phyloP scores from a whole-genome alignment of 2,888 invertebrate genomes.

The Drosophila fulvimacula region DNA sequence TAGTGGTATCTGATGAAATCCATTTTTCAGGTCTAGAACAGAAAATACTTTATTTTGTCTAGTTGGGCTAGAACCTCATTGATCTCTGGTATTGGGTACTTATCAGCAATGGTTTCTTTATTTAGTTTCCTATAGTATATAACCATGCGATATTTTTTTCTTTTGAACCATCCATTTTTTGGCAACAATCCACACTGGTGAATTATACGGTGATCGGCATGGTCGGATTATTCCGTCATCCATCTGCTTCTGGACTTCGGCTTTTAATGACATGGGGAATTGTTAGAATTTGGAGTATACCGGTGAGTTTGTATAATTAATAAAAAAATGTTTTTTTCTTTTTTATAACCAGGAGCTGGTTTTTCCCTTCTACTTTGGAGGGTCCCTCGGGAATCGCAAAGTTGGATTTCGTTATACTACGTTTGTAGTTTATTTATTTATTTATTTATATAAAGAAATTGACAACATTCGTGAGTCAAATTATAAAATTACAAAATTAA shows the following conservation, averaged over 20 bases:
- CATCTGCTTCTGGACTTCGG: background rate
- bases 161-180: background rate
- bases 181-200: too few relatives aligned
- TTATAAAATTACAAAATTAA: too few relatives aligned
- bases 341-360: too few relatives aligned
- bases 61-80: constrained; percentile 18
- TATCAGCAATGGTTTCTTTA: constrained; percentile 5
- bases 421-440: too few relatives aligned
- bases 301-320: background rate
- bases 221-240: background rate
- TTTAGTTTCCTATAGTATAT: background rate
- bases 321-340: too few relatives aligned
- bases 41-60: constrained; percentile 22
- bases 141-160: background rate
- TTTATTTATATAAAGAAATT: too few relatives aligned
- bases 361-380: too few relatives aligned
- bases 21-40: too few relatives aligned
- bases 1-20: constrained; percentile 28
- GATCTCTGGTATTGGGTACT: constrained; percentile 29
- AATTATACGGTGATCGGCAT: background rate
- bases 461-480: too few relatives aligned
- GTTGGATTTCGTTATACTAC: too few relatives aligned
- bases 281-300: background rate
- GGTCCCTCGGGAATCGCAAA: too few relatives aligned
- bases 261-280: background rate